A percentile compares a stretch with the other conserved stretches of the same genome.
These are phyloP conservation scores for Sarcophaga variegata DNA, from an alignment of 2,888 invertebrate species.

Conservation along the genomic window DNA sequence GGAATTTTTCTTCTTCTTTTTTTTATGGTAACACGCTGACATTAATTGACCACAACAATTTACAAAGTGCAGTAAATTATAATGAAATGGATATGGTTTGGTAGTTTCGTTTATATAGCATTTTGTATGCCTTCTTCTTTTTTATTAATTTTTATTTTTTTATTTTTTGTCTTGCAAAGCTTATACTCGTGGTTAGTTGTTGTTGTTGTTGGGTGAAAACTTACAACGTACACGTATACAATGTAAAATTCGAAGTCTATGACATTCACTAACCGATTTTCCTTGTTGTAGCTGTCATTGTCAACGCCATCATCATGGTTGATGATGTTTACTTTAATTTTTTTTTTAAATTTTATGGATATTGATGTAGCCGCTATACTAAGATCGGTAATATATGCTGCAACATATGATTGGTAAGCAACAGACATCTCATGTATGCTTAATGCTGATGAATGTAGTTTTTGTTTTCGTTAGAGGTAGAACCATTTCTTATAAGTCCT, in stretches of 20 bases:
- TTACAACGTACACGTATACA: not conserved
- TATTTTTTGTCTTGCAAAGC: slow-evolving; percentile 16
- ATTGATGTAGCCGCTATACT: not conserved
- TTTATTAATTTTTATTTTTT: not conserved
- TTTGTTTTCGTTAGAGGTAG: no score
- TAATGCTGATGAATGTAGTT: no score
- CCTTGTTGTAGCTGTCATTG: not conserved
- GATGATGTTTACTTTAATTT: not conserved
- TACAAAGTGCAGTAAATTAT: slow-evolving; percentile 78
- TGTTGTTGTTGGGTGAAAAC: no score
- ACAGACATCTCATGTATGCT: no score
- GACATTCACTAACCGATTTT: not conserved
- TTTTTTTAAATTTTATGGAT: not conserved
- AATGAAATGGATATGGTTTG: slow-evolving; percentile 74
- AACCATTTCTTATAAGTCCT: no score
- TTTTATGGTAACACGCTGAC: slow-evolving; percentile 72
- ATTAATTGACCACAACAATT: slow-evolving; percentile 79
- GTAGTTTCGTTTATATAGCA: slow-evolving; percentile 45
- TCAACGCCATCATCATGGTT: not conserved
- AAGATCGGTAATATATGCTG: not conserved
- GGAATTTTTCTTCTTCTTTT: slow-evolving; percentile 1
- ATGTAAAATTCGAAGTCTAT: not conserved
- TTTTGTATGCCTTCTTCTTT: not conserved
- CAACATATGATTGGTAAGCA: no score
- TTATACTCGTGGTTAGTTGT: slow-evolving; percentile 7